Base-by-base conservation (phyloP, 2,113 vertebrate genomes). In the Corythornis cristatus region DNA sequence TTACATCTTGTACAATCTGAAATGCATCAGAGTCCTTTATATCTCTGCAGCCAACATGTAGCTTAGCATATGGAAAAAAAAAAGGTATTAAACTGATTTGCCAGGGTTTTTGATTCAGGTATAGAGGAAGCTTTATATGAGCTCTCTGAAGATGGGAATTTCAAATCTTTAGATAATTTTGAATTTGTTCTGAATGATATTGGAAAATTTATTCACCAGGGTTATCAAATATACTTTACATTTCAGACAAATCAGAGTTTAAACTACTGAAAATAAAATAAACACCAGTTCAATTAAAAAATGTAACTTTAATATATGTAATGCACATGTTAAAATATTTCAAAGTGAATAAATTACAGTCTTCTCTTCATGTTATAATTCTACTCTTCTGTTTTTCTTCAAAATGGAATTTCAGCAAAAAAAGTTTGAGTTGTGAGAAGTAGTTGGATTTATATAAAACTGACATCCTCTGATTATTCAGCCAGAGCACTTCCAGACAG, bases 81-180 rank as follows among this genome's bases (percentile, higher is more conserved):
- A 77, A 71, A 70, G 50, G 18, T 10, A 53, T 96, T 95, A 94
- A 94, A 68, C 29, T 46, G 50, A 48, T 71, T 95, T 90, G 28
- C 12, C 35, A 51, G 35, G 12, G 20, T 7, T 1, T 88, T 96
- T 92, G 15, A 61, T 72, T 56, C 26, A 5, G 65, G 48, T 50
- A 53, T 57, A 67, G 2, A 74, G 33, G 51, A 91, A 94, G 21
- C 42, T 75, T 92, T 92, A 48, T 46, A 19, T 57, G 43, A 86
- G 26, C 40, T 79, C 18, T 78, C 40, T 57, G 37, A 46, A 79
- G n/a, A 50, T 17, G 20, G 31, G 37, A 33, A 73, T 79, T 85
- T 83, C 70, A 29, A 73, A 3, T 35, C 71, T 48, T 66, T 56
- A 50, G 45, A 60, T 42, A 72, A 73, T 86, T 90, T 90, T 80